Base-by-base conservation (phyloP, 2,888 invertebrate genomes). In the Drosophila antonietae region DNA sequence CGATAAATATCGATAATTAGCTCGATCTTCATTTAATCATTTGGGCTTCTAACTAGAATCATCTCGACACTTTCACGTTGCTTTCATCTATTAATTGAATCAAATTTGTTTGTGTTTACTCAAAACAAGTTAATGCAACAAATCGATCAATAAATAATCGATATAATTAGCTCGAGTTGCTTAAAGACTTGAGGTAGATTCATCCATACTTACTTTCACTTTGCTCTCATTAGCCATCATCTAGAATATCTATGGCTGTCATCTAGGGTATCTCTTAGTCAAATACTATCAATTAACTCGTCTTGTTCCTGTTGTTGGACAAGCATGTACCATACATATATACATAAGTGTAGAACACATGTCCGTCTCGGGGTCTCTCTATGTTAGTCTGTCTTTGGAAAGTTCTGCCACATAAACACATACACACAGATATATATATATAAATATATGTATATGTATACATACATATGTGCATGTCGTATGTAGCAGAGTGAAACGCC, bases 401-500 rank as follows among this genome's bases (percentile, higher is more conserved):
- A 75, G 56, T 74, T 75, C 53, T 69, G 53, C 57, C 63, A 60
- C 23, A 18, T 41, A 59, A 31, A 35, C 33, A 35, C 51, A 51
- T 18, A 58, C 14, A 47, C 47, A 20, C 15, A 43, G 23, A 20
- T 28, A 23, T 23, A 52, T 9, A n/a, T 10, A 43, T 10, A 53
- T 14, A 12, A 33, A 37, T 7, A 28, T 31, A 37, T 15, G 14
- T 18, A 43, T 31, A 35, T 35, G 23, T 20, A 56, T 8, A 23
- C 15, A 46, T 46, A 35, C 47, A 20, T 56, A 14, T 56, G 43
- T 56, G 35, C 43, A 28, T 35, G 23, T 60, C 53, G 67, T 65
- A 68, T 75, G 73, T 83, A 68, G 59, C 78, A 78, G 73, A 75
- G 69, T 64, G 69, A 68, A 78, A 64, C 73, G 72, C 80, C 78